Percentiles rank a stretch among this genome's conserved stretches.
Evolutionary conservation across 1,140 invertebrate genomes (phyloP).

Genomic region (Amphibalanus amphitrite): DNA sequence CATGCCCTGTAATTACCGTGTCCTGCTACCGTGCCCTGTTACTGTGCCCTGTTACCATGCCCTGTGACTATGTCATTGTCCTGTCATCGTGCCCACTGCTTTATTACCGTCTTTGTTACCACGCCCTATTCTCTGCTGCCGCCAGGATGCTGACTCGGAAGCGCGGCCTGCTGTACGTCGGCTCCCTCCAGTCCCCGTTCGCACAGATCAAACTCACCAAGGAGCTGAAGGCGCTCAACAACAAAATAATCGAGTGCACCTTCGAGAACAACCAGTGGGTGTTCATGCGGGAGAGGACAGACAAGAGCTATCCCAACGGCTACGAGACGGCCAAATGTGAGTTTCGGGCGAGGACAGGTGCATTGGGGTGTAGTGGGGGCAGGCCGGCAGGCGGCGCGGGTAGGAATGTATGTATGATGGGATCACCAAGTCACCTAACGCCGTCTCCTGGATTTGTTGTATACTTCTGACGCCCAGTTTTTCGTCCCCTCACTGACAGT

Average conservation of each 20-base stretch:
- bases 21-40: too few species aligned
- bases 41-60: too few species aligned
- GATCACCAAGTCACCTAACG: too few species aligned
- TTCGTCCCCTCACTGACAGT: neutral
- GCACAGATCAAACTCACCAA: constrained; percentile 56
- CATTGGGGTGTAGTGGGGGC: neutral
- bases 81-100: too few species aligned
- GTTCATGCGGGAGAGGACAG: constrained; percentile 88
- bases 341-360: constrained; percentile 10
- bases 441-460: neutral
- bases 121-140: too few species aligned
- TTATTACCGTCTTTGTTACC: too few species aligned
- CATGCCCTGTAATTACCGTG: too few species aligned
- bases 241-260: constrained; percentile 94
- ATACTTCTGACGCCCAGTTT: neutral
- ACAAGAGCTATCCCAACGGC: constrained; percentile 93
- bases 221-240: constrained; percentile 56
- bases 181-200: constrained; percentile 45
- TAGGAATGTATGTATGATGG: too few species aligned
- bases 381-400: neutral
- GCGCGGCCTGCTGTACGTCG: constrained; percentile 63
- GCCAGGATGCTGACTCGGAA: constrained; percentile 49
- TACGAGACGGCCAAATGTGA: constrained; percentile 57
- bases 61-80: too few species aligned
- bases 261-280: constrained; percentile 55